Percentiles rank a stretch among this genome's conserved stretches.
phyloP scores from a whole-genome alignment of 2,888 invertebrate species.

The Polylopha cassiicola region DNA sequence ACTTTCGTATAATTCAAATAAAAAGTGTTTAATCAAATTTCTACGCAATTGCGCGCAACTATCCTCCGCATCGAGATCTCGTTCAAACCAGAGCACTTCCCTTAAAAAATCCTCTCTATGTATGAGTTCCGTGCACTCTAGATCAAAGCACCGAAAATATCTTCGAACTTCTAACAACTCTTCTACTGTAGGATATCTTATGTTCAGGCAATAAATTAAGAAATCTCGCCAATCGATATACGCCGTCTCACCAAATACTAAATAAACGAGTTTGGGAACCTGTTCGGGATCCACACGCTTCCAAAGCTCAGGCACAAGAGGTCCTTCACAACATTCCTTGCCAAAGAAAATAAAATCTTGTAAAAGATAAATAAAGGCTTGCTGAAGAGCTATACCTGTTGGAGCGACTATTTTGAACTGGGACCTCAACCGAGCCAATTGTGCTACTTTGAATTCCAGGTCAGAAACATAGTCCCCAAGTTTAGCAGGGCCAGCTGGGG shows the following conservation, averaged over 20 bases:
- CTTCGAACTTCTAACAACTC: constrained; percentile 72
- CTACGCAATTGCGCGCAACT: constrained; percentile 42
- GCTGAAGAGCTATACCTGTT: constrained; percentile 58
- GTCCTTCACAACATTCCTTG: constrained; percentile 56
- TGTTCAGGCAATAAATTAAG: constrained; percentile 76
- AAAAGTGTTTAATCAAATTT: constrained; percentile 70
- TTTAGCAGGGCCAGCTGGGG: constrained; percentile 30
- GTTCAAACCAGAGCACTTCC: constrained; percentile 60
- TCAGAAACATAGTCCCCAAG: constrained; percentile 36
- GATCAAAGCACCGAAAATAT: constrained; percentile 68
- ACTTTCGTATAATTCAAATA: constrained; percentile 76
- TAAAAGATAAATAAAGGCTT: constrained; percentile 68
- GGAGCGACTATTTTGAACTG: constrained; percentile 63
- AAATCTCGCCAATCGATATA: constrained; percentile 83
- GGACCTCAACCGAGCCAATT: constrained; percentile 53
- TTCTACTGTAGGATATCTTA: constrained; percentile 72
- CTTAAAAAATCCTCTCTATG: constrained; percentile 48
- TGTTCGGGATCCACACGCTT: constrained; percentile 56
- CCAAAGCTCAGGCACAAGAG: constrained; percentile 60
- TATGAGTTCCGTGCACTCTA: constrained; percentile 51
- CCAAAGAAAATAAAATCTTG: constrained; percentile 73
- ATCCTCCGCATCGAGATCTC: constrained; percentile 44
- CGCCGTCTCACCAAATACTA: constrained; percentile 73
- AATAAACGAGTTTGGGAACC: constrained; percentile 57
- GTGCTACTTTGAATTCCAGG: constrained; percentile 55